These are phyloP conservation scores for Ctenopoma multispine DNA, from an alignment of 2,797 vertebrate genomes.

Conservation along the genomic window DNA sequence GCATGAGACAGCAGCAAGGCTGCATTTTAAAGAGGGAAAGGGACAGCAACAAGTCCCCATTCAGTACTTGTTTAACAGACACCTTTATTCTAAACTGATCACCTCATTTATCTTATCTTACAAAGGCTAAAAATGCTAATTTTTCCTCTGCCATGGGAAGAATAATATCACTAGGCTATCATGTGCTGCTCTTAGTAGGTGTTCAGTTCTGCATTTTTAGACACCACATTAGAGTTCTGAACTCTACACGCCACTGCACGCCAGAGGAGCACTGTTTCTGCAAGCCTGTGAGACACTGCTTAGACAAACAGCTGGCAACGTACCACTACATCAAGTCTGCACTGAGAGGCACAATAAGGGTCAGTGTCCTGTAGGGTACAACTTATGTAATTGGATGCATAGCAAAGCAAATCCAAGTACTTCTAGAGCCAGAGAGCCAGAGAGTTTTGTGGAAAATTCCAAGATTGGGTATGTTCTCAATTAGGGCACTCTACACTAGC, in stretches of 20 bases:
- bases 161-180: too few relatives aligned
- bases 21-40: too few relatives aligned
- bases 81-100: too few relatives aligned
- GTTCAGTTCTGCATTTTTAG: too few relatives aligned
- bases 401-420: constrained; percentile 19
- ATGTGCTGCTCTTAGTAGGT: neutral
- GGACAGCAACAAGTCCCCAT: too few relatives aligned
- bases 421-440: constrained; percentile 25
- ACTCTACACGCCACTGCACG: neutral
- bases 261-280: neutral
- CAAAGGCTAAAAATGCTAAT: too few relatives aligned
- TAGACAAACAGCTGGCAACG: neutral
- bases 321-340: neutral
- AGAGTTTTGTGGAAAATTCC: constrained; percentile 62
- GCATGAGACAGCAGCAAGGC: neutral
- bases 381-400: constrained; percentile 23
- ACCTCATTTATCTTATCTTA: too few relatives aligned
- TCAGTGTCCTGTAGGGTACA: neutral
- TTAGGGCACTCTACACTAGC: constrained; percentile 49
- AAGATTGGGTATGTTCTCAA: constrained; percentile 61
- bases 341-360: neutral
- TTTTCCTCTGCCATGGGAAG: too few relatives aligned
- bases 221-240: too few relatives aligned
- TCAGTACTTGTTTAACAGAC: neutral
- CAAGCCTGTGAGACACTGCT: neutral